A percentile compares a stretch with the other conserved stretches of the same genome.
Conservation (phyloP, 2,888 invertebrate genomes). For the Thymelicus sylvestris region DNA sequence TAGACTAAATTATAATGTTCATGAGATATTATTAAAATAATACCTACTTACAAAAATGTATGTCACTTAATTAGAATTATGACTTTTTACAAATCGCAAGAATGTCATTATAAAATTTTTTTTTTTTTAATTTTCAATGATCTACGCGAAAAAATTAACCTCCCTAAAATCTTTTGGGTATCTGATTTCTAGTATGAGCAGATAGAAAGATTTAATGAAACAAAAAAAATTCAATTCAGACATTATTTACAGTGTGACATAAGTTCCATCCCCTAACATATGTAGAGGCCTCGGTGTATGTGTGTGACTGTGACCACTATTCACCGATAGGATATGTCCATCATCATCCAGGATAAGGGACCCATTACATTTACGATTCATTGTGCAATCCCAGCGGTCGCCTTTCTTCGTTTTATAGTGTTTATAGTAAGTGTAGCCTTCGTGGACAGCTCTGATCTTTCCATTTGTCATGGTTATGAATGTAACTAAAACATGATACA, state of each 20-base stretch:
- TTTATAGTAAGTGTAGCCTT: constrained; percentile 48
- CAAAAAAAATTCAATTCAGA: too few relatives aligned
- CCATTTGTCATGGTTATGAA: constrained; percentile 20
- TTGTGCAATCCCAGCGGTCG: constrained; percentile 50
- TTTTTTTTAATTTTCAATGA: too few relatives aligned
- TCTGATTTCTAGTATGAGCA: too few relatives aligned
- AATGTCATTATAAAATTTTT: too few relatives aligned
- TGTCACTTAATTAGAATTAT: too few relatives aligned
- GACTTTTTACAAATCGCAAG: too few relatives aligned
- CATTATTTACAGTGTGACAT: constrained; percentile 32
- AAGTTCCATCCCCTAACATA: constrained; percentile 38
- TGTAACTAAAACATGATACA: constrained; percentile 17
- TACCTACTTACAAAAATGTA: too few relatives aligned
- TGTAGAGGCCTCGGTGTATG: constrained; percentile 38
- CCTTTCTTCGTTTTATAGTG: constrained; percentile 41
- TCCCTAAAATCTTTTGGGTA: too few relatives aligned
- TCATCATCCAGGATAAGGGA: constrained; percentile 42
- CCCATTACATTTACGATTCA: constrained; percentile 50
- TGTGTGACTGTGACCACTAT: constrained; percentile 40
- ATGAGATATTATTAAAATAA: too few relatives aligned
- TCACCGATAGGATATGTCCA: constrained; percentile 40
- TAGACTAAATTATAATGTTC: too few relatives aligned
- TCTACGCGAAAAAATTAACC: too few relatives aligned
- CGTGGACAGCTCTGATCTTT: constrained; percentile 11
- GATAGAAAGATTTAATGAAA: too few relatives aligned